These are phyloP conservation scores for Trissolcus basalis DNA, from an alignment of 1,140 invertebrate species.

Conservation along the genomic window DNA sequence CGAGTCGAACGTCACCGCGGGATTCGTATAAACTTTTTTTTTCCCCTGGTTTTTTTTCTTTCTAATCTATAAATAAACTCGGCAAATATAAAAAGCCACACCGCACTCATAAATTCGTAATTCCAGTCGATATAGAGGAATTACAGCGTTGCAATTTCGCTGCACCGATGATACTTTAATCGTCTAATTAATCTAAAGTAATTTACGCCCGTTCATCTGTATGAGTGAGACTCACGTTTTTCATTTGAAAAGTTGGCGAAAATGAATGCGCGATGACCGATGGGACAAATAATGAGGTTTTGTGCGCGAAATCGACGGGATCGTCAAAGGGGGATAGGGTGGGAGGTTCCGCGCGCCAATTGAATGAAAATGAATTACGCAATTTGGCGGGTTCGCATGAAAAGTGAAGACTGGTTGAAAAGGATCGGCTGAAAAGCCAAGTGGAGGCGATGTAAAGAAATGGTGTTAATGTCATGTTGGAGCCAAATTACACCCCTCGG, in stretches of 20 bases:
- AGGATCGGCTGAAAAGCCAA: conserved; percentile 13
- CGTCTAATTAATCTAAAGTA: conserved; percentile 7
- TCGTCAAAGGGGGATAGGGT: too few species aligned
- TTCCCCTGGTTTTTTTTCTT: conserved; percentile 4
- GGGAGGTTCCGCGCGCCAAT: too few species aligned
- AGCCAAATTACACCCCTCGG: conserved; percentile 54
- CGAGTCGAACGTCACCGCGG: conserved; percentile 1
- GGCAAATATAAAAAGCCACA: conserved; percentile 25
- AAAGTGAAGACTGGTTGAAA: neutral
- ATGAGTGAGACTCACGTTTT: neutral
- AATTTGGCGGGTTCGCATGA: neutral
- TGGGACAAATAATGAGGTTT: too few species aligned
- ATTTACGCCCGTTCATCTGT: neutral
- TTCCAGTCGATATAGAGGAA: conserved; percentile 16
- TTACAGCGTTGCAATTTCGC: conserved; percentile 6
- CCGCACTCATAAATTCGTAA: conserved; percentile 10
- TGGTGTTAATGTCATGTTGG: conserved; percentile 58
- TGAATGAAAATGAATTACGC: too few species aligned
- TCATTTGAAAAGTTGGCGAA: neutral
- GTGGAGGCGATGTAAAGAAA: conserved; percentile 53
- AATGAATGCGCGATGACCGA: neutral
- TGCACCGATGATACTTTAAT: neutral
- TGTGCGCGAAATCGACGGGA: too few species aligned
- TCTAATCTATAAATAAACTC: conserved; percentile 23
- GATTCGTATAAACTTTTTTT: conserved; percentile 8